Percentiles rank a stretch among this genome's conserved stretches.
Conservation (phyloP, 2,888 invertebrate species). For the Campoplex nolae region DNA sequence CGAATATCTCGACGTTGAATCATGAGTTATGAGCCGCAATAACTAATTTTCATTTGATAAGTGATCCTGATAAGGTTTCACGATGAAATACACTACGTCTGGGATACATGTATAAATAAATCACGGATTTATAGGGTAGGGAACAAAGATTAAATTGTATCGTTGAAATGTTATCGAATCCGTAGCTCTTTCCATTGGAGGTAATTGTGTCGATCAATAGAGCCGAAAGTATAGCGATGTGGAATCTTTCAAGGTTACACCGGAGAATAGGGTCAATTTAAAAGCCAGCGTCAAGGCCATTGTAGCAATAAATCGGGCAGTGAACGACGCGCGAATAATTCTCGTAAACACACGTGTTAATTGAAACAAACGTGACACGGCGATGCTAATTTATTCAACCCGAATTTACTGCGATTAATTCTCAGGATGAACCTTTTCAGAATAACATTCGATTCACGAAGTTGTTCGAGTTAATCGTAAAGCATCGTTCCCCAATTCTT, state of each 20-base stretch:
- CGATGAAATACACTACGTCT: neutral
- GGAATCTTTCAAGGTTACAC: conserved; percentile 52
- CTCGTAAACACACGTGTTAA: conserved; percentile 49
- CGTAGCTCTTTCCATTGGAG: conserved; percentile 32
- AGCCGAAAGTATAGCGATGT: conserved; percentile 44
- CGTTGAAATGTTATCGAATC: conserved; percentile 14
- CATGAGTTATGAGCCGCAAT: neutral
- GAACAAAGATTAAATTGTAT: conserved; percentile 15
- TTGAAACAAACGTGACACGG: conserved; percentile 26
- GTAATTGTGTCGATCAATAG: conserved; percentile 58
- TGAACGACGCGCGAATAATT: conserved; percentile 10
- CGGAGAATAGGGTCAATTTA: conserved; percentile 22
- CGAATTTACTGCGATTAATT: neutral
- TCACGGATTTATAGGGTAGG: neutral
- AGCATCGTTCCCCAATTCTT: too few relatives aligned
- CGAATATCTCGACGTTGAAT: neutral
- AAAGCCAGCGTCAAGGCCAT: conserved; percentile 9
- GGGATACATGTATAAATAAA: neutral
- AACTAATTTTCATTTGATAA: neutral
- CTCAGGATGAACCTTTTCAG: neutral
- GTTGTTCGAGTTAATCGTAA: too few relatives aligned
- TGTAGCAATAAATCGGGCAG: conserved; percentile 31
- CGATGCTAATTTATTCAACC: conserved; percentile 33
- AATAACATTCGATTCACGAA: neutral
- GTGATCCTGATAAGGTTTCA: neutral